Conservation (phyloP, 2,113 vertebrate species). For the Smithornis capensis region DNA sequence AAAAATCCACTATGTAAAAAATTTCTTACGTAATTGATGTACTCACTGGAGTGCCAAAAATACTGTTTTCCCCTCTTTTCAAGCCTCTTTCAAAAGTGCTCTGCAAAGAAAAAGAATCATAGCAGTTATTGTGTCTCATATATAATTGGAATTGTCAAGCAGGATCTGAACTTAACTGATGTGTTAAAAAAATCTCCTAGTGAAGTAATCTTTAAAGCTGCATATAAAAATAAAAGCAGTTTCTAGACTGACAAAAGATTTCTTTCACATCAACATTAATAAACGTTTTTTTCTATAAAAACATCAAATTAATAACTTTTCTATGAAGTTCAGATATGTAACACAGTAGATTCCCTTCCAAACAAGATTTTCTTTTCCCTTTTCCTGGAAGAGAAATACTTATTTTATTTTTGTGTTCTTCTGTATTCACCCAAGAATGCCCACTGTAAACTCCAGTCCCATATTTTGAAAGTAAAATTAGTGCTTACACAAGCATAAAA, state of each 20-base stretch:
- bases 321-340: background rate
- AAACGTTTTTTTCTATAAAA: background rate
- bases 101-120: background rate
- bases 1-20: background rate
- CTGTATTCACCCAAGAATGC: background rate
- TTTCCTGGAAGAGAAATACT: background rate
- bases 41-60: background rate
- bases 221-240: background rate
- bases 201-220: background rate
- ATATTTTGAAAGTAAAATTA: background rate
- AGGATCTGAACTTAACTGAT: background rate
- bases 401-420: background rate
- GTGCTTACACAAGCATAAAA: background rate
- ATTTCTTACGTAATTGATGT: background rate
- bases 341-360: background rate
- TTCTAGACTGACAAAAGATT: background rate
- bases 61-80: background rate
- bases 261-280: background rate
- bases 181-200: background rate
- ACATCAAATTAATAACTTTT: background rate
- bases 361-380: background rate
- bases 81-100: background rate
- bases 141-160: background rate
- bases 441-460: background rate
- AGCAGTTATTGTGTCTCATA: background rate